Evolutionary conservation across 2,888 invertebrate genomes (phyloP).

Genomic region (Cataglyphis cursor): DNA sequence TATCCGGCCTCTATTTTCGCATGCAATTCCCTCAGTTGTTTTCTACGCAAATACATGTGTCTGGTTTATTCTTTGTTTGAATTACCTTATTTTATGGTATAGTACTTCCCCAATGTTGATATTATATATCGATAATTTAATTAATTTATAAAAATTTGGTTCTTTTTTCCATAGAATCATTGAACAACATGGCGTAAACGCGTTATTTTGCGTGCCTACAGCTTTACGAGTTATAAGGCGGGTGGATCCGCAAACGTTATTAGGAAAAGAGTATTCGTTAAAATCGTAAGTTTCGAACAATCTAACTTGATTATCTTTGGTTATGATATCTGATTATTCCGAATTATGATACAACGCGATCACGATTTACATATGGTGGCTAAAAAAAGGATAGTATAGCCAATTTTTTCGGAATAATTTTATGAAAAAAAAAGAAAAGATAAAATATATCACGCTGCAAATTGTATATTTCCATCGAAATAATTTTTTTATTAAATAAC

Average conservation of each 20-base stretch:
- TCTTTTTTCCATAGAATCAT: slow-evolving; percentile 90
- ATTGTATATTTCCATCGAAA: background rate
- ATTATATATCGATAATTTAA: background rate
- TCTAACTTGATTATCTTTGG: background rate
- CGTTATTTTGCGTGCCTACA: slow-evolving; percentile 96
- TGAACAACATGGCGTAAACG: slow-evolving; percentile 94
- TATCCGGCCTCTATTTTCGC: background rate
- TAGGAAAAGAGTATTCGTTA: slow-evolving; percentile 91
- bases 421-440: background rate
- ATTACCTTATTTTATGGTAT: background rate
- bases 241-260: slow-evolving; percentile 92
- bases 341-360: background rate
- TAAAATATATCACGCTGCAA: background rate
- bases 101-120: background rate
- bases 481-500: background rate
- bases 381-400: background rate
- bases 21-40: background rate
- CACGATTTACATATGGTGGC: background rate
- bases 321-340: background rate
- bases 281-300: slow-evolving; percentile 87
- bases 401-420: background rate
- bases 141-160: background rate
- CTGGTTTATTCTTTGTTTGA: background rate
- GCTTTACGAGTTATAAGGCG: slow-evolving; percentile 95
- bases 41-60: background rate